These are phyloP conservation scores for Neosalanx taihuensis DNA, from an alignment of 2,797 vertebrate genomes.

Conservation along the genomic window DNA sequence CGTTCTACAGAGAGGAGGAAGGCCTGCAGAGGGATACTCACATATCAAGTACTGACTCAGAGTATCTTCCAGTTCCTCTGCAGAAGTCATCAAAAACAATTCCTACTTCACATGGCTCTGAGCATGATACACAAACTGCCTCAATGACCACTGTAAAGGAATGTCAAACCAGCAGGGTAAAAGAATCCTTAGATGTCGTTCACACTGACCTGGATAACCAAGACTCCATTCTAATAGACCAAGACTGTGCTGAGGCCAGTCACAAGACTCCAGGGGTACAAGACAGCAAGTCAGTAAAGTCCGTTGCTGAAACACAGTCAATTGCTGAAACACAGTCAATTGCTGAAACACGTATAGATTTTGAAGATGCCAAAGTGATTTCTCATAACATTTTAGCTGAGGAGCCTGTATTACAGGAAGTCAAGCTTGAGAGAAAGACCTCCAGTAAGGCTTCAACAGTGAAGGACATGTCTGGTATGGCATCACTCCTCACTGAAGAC, in stretches of 20 bases:
- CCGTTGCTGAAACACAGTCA: neutral
- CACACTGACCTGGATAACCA: neutral
- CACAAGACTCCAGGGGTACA: slow-evolving; percentile 7
- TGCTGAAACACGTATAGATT: slow-evolving; percentile 19
- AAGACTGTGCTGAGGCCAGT: slow-evolving; percentile 20
- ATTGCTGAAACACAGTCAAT: slow-evolving; percentile 34
- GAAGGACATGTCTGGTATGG: slow-evolving; percentile 46
- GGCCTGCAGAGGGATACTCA: slow-evolving; percentile 9
- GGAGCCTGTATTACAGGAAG: slow-evolving; percentile 39
- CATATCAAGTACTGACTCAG: slow-evolving; percentile 13
- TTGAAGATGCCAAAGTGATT: slow-evolving; percentile 8
- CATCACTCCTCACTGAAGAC: slow-evolving; percentile 43
- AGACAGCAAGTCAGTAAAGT: neutral
- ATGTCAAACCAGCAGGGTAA: neutral
- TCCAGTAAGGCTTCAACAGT: slow-evolving; percentile 13
- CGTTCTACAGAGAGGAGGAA: neutral
- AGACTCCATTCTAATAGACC: neutral
- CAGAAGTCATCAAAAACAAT: slow-evolving; percentile 4
- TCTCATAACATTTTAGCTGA: slow-evolving; percentile 4
- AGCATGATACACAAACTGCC: neutral
- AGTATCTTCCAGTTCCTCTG: slow-evolving; percentile 12
- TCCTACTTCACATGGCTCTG: neutral
- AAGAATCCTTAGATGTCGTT: neutral
- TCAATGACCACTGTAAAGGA: neutral
- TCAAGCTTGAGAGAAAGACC: slow-evolving; percentile 19